These are phyloP conservation scores for Eudyptes chrysolophus DNA, from an alignment of 2,113 vertebrate genomes.

Conservation along the genomic window DNA sequence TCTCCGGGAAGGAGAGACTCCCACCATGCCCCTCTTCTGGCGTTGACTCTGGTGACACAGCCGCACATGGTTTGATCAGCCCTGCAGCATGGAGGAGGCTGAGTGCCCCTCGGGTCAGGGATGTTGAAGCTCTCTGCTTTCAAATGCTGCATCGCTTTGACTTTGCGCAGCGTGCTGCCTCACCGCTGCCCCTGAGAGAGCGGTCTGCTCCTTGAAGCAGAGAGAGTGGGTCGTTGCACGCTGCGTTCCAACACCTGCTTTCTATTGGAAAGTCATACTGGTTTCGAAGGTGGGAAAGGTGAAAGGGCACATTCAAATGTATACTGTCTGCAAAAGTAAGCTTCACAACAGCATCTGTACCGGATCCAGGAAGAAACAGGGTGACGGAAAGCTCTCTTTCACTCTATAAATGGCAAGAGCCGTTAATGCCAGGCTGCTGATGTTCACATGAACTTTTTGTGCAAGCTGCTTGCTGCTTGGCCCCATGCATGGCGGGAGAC, in stretches of 20 bases:
- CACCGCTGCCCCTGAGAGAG: background rate
- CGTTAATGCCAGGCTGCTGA: background rate
- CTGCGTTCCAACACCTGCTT: background rate
- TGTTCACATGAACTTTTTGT: background rate
- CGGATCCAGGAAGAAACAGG: background rate
- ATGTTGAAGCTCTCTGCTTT: background rate
- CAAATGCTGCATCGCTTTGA: background rate
- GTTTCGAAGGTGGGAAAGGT: background rate
- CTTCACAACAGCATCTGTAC: background rate
- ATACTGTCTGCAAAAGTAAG: background rate
- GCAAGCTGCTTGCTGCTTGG: background rate
- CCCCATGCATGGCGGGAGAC: background rate
- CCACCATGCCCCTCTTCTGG: background rate
- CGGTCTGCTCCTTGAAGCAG: background rate
- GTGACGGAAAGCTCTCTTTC: background rate
- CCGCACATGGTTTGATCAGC: fast-evolving
- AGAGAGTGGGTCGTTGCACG: fast-evolving
- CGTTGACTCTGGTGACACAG: fast-evolving
- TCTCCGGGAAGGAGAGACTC: background rate
- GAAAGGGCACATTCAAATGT: background rate
- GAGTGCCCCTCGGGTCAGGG: background rate
- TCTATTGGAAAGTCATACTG: background rate
- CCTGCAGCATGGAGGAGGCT: background rate
- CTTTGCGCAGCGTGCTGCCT: background rate
- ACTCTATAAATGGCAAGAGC: background rate